phyloP scores from a whole-genome alignment of 2,113 vertebrate genomes.

The Salvelinus fontinalis region DNA sequence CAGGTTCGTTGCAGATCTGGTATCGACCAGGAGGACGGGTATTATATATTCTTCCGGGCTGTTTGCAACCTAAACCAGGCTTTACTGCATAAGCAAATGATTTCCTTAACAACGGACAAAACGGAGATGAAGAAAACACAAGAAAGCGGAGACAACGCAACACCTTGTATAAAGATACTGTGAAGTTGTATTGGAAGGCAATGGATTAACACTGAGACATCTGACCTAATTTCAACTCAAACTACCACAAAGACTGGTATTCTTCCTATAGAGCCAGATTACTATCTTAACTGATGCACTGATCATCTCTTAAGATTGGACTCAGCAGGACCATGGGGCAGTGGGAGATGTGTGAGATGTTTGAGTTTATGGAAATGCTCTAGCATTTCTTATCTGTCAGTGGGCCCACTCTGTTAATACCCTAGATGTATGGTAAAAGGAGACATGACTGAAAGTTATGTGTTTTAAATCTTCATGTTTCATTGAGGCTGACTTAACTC shows the following conservation, averaged over 20 bases:
- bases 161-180: too few relatives aligned
- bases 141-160: too few relatives aligned
- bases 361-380: not conserved
- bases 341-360: not conserved
- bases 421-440: not conserved
- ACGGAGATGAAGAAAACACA: not conserved
- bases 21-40: constrained; percentile 13
- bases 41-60: not conserved
- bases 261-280: not conserved
- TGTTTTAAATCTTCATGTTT: not conserved
- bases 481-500: not conserved
- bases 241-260: too few relatives aligned
- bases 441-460: not conserved
- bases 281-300: not conserved
- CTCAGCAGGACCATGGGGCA: not conserved
- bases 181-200: too few relatives aligned
- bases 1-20: constrained; percentile 10
- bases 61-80: not conserved
- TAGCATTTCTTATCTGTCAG: not conserved
- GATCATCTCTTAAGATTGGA: not conserved
- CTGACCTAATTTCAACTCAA: not conserved
- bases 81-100: not conserved
- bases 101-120: not conserved
- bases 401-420: not conserved
- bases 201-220: not conserved